A percentile compares a stretch with the other conserved stretches of the same genome.
Evolutionary conservation across 2,797 vertebrate species (phyloP).

Genomic region (Glyptemys insculpta): DNA sequence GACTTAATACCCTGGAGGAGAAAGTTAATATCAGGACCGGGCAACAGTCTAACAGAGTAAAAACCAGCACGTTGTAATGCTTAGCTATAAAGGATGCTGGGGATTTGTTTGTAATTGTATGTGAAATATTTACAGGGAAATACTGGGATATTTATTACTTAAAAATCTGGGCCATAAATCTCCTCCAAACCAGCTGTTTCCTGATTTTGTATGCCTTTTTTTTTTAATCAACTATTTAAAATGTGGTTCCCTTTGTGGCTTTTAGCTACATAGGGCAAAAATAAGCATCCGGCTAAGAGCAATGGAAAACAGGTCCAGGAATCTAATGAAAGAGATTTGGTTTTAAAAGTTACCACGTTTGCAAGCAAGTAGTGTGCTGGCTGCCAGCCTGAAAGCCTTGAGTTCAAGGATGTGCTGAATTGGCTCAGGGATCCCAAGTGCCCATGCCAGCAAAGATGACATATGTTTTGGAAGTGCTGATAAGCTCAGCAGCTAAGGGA

Average conservation of each 20-base stretch:
- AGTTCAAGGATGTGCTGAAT: constrained; percentile 2
- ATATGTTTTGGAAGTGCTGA: background rate
- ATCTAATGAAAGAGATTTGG: background rate
- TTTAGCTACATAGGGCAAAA: too few relatives aligned
- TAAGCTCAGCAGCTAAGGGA: background rate
- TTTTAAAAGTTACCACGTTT: background rate
- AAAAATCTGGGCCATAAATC: background rate
- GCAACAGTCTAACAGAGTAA: constrained; percentile 83
- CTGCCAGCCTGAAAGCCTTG: background rate
- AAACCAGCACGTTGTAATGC: background rate
- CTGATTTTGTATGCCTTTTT: background rate
- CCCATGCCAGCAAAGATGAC: background rate
- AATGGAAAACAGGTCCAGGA: background rate
- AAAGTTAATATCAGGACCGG: constrained; percentile 84
- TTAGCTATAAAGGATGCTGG: background rate
- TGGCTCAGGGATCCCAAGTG: background rate
- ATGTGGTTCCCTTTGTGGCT: background rate
- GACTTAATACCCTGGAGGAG: constrained; percentile 89
- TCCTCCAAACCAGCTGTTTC: background rate
- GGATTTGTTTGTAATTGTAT: background rate
- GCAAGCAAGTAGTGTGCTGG: background rate
- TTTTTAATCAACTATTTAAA: background rate
- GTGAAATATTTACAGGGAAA: background rate
- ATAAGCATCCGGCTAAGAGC: background rate
- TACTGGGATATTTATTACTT: background rate